Conservation (phyloP, 2,113 vertebrate species). For the Ibidorhyncha struthersii region DNA sequence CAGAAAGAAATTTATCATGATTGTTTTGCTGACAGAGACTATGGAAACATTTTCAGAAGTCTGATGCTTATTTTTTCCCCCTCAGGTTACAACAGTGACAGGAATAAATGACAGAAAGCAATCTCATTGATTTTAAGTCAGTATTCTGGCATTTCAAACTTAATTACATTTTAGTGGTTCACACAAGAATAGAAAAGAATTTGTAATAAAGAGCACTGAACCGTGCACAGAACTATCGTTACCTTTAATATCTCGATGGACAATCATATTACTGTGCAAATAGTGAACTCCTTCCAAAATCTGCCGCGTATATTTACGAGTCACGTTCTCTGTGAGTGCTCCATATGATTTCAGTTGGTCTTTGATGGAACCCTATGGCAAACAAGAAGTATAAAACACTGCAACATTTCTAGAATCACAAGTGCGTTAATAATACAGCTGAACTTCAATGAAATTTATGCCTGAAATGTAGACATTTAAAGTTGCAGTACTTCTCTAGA, state of each 20-base stretch:
- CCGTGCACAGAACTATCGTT: not conserved
- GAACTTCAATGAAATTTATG: not conserved
- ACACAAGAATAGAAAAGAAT: not conserved
- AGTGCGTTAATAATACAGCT: not conserved
- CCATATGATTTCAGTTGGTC: constrained; percentile 98
- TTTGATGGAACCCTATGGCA: constrained; percentile 92
- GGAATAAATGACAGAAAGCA: not conserved
- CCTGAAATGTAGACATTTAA: not conserved
- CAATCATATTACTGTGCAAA: constrained; percentile 99
- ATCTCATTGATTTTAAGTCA: not conserved
- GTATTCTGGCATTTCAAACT: not conserved
- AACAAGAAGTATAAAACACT: not conserved
- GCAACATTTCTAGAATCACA: not conserved
- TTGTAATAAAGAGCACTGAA: not conserved
- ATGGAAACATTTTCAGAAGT: not conserved
- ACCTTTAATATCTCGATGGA: constrained; percentile 99
- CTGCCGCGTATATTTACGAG: constrained; percentile 94
- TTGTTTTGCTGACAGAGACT: not conserved
- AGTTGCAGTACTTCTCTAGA: not conserved
- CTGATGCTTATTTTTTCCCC: not conserved
- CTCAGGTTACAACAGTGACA: not conserved
- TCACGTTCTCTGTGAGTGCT: constrained; percentile 96
- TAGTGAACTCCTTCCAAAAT: constrained; percentile 98
- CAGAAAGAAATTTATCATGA: not conserved
- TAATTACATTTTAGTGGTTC: not conserved